phyloP scores from a whole-genome alignment of 2,888 invertebrate genomes.

The Slavum lentiscoides region DNA sequence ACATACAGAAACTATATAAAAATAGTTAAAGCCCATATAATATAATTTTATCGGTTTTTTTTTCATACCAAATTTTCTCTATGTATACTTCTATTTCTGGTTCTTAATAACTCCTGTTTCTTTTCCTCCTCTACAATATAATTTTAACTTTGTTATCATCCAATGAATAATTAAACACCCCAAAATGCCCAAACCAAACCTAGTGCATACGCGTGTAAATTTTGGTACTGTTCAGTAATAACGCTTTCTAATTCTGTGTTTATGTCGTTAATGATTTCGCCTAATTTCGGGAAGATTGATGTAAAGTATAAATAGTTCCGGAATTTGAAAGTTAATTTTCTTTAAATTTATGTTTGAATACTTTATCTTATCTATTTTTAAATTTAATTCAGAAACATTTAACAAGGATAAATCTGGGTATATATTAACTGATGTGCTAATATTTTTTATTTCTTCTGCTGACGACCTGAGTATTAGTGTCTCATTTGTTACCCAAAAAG shows the following conservation, averaged over 20 bases:
- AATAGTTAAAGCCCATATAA: too few relatives aligned
- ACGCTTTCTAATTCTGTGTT: not conserved
- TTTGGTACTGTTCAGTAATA: not conserved
- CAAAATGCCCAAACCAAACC: not conserved
- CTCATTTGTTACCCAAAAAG: too few relatives aligned
- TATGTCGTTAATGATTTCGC: not conserved
- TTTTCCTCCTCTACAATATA: not conserved
- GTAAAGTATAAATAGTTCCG: not conserved
- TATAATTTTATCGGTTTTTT: too few relatives aligned
- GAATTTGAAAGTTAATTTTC: not conserved
- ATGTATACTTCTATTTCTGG: not conserved
- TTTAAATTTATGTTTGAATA: not conserved
- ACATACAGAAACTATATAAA: too few relatives aligned
- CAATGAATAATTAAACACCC: not conserved
- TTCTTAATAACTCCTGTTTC: not conserved
- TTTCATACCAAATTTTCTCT: too few relatives aligned
- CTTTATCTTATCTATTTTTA: not conserved
- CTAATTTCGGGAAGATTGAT: not conserved
- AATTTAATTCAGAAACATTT: not conserved
- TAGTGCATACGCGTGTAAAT: not conserved
- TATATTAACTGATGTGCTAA: not conserved
- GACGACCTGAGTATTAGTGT: too few relatives aligned
- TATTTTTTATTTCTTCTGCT: not conserved
- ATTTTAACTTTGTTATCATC: not conserved
- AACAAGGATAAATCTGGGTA: not conserved